These are phyloP conservation scores for Amorpha juglandis DNA, from an alignment of 2,888 invertebrate species.

Conservation along the genomic window DNA sequence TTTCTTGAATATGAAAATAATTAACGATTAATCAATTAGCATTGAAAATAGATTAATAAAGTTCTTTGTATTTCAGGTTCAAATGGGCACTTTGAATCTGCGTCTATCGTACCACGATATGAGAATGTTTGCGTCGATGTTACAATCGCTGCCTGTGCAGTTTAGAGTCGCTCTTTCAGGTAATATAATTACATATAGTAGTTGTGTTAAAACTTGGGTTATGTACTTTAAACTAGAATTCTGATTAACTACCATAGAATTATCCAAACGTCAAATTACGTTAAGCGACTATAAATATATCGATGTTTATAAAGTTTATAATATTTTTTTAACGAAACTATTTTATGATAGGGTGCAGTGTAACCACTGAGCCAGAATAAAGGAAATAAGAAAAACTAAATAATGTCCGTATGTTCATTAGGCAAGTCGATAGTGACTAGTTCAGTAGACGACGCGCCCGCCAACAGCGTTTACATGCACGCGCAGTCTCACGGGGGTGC, in stretches of 20 bases:
- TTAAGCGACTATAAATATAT: too few relatives aligned
- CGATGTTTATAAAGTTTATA: too few relatives aligned
- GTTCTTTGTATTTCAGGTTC: slow-evolving; percentile 70
- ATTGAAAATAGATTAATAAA: not conserved
- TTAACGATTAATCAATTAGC: too few relatives aligned
- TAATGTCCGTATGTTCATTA: slow-evolving; percentile 29
- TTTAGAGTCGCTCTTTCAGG: slow-evolving; percentile 84
- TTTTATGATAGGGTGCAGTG: too few relatives aligned
- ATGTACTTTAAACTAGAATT: not conserved
- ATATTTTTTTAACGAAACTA: too few relatives aligned
- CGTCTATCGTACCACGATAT: slow-evolving; percentile 97
- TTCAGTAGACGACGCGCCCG: slow-evolving; percentile 57
- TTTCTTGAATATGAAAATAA: too few relatives aligned
- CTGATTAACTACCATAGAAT: too few relatives aligned
- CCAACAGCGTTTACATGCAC: slow-evolving; percentile 72
- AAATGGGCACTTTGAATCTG: slow-evolving; percentile 90
- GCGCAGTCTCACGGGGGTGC: slow-evolving; percentile 43
- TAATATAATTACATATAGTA: slow-evolving; percentile 31
- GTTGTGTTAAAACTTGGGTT: too few relatives aligned
- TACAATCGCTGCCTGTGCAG: slow-evolving; percentile 94
- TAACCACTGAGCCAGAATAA: too few relatives aligned
- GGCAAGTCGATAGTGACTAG: slow-evolving; percentile 47
- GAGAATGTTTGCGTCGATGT: slow-evolving; percentile 94
- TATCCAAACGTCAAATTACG: too few relatives aligned
- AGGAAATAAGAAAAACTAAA: too few relatives aligned